A percentile compares a stretch with the other conserved stretches of the same genome.
These are phyloP conservation scores for Ectobius pallidus DNA, from an alignment of 2,888 invertebrate species.

Conservation along the genomic window DNA sequence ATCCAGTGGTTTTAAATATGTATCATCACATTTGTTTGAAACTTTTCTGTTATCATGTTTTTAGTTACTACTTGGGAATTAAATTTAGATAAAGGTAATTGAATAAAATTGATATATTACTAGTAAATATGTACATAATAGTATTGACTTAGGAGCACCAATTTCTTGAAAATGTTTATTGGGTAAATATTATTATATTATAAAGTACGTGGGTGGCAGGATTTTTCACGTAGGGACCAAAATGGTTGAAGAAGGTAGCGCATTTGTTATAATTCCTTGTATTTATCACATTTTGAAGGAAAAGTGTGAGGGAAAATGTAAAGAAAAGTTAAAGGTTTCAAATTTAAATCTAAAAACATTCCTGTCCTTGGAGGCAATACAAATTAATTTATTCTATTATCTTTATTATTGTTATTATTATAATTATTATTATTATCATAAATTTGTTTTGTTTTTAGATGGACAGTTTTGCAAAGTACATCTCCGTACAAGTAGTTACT, in stretches of 20 bases:
- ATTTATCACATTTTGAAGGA: constrained; percentile 27
- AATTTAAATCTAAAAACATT: constrained; percentile 18
- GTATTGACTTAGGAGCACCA: constrained; percentile 20
- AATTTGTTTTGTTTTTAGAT: constrained; percentile 20
- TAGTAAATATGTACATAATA: constrained; percentile 33
- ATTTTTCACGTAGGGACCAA: constrained; percentile 36
- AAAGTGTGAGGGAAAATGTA: not conserved
- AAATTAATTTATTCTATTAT: constrained; percentile 21
- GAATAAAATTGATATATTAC: constrained; percentile 12
- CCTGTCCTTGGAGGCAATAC: constrained; percentile 19
- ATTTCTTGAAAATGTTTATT: constrained; percentile 34
- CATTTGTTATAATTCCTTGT: constrained; percentile 32
- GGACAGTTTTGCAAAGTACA: constrained; percentile 17
- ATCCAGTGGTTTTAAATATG: not conserved
- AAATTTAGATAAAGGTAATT: constrained; percentile 16
- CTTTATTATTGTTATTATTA: not conserved
- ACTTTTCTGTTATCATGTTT: constrained; percentile 3
- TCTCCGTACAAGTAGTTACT: constrained; percentile 3
- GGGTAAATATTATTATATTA: constrained; percentile 18
- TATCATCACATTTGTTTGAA: not conserved
- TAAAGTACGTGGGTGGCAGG: constrained; percentile 26
- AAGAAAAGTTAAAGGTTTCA: constrained; percentile 4
- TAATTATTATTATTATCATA: constrained; percentile 23
- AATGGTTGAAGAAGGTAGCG: constrained; percentile 20
- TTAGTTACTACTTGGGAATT: constrained; percentile 12